phyloP scores from a whole-genome alignment of 2,797 vertebrate species.

The Carduelis carduelis region DNA sequence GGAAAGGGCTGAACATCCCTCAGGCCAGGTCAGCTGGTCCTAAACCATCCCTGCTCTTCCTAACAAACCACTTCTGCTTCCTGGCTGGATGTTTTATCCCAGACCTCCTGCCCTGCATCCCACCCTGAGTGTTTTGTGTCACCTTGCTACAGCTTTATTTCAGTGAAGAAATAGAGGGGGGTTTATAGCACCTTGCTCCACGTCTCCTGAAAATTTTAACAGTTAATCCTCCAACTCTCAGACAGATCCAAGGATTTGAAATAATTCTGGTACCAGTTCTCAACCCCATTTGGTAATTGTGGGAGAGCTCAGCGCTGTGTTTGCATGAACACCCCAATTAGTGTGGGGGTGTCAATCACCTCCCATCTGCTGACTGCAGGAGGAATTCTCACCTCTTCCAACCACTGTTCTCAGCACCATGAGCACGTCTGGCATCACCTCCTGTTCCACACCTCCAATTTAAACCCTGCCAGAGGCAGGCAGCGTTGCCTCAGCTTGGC shows the following conservation, averaged over 20 bases:
- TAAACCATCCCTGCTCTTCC: neutral
- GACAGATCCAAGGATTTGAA: neutral
- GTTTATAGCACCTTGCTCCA: neutral
- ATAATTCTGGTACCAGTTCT: neutral
- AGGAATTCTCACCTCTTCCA: constrained; percentile 40
- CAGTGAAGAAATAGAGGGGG: neutral
- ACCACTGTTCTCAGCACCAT: neutral
- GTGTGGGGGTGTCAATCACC: neutral
- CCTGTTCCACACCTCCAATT: constrained; percentile 16
- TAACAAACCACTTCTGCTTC: neutral
- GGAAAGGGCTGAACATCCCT: neutral
- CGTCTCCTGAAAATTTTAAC: rapidly evolving
- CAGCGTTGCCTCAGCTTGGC: neutral
- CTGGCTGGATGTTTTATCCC: neutral
- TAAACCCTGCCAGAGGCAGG: neutral
- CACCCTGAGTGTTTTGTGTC: rapidly evolving
- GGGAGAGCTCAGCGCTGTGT: neutral
- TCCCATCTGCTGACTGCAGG: constrained; percentile 42
- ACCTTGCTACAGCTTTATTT: neutral
- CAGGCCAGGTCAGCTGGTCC: neutral
- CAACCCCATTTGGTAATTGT: neutral
- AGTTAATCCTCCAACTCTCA: neutral
- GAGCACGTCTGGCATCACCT: neutral
- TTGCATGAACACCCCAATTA: neutral
- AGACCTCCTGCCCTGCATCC: neutral